Base-by-base conservation (phyloP, 2,888 invertebrate genomes). In the Synanthedon vespiformis region DNA sequence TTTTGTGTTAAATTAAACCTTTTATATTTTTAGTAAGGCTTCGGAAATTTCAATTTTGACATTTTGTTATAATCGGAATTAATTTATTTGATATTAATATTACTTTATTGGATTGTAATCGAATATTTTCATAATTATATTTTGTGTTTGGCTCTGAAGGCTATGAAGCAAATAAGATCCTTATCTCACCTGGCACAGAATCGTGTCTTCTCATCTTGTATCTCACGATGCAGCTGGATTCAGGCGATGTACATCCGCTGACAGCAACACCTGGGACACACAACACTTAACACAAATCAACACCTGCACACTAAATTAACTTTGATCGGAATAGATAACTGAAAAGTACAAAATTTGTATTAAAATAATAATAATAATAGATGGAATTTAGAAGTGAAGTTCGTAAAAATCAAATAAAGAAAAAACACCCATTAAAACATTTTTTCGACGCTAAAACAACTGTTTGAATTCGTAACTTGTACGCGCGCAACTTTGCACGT, bases 161-260 rank as follows among this genome's bases (percentile, higher is more conserved):
- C n/a, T 44, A 6, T 44, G 44, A n/a, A n/a, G 3, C 13, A 44
- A 44, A 44, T 13, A 44, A 44, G 6, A 44, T 13, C 44, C 5
- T 44, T 44, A 4, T 44, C 68, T 58, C 63, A 85, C 86, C 86
- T 86, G 86, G 80, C 62, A 79, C 62, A 58, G 81, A 72, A 60
- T 74, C 68, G 61, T 85, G 83, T 67, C 74, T 72, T 63, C 76
- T 78, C 86, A 86, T 86, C 51, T 58, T 68, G 62, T 58, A 52
- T 60, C 40, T 62, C 50, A 54, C 50, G 54, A 53, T 55, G 60
- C 63, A 53, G 68, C 57, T 61, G 62, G 62, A 40, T 65, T 74
- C 76, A 77, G 71, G 65, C 58, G 68, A 62, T 66, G 70, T 61
- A 59, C 76, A 79, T 80, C 80, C 74, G 77, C 80, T 63, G 68